A percentile compares a stretch with the other conserved stretches of the same genome.
Evolutionary conservation across 2,113 vertebrate species (phyloP).

Genomic region (Lonchura striata): DNA sequence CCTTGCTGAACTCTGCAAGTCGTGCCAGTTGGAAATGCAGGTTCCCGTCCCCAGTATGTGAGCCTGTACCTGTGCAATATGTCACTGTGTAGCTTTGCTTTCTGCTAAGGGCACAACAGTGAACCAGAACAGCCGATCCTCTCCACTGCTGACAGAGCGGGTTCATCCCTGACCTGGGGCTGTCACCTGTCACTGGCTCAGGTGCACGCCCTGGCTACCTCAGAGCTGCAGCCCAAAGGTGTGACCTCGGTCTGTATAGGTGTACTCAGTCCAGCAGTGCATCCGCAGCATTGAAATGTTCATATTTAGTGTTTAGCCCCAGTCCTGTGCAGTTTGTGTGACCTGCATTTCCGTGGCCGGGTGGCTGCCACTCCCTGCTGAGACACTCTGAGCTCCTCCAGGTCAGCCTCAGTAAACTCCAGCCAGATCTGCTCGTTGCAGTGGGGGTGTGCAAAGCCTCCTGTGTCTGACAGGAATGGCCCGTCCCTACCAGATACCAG

Average conservation of each 20-base stretch:
- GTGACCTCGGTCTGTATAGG: rapidly evolving
- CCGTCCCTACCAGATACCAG: not conserved
- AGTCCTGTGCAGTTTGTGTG: not conserved
- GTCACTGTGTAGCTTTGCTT: not conserved
- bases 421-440: not conserved
- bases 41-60: not conserved
- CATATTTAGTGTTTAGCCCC: not conserved
- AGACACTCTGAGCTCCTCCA: not conserved
- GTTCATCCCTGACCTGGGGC: not conserved
- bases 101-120: not conserved
- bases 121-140: not conserved
- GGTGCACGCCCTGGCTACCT: not conserved
- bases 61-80: not conserved
- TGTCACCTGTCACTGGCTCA: not conserved
- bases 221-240: not conserved
- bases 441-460: not conserved
- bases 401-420: not conserved
- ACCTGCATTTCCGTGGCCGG: rapidly evolving
- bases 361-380: not conserved
- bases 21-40: not conserved
- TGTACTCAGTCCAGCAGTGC: rapidly evolving
- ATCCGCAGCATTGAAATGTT: not conserved
- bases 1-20: not conserved
- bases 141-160: not conserved
- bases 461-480: not conserved